Evolutionary conservation across 92 coral and sea anemone genomes (phyloP).

Genomic region (Zoanthus gigantus): DNA sequence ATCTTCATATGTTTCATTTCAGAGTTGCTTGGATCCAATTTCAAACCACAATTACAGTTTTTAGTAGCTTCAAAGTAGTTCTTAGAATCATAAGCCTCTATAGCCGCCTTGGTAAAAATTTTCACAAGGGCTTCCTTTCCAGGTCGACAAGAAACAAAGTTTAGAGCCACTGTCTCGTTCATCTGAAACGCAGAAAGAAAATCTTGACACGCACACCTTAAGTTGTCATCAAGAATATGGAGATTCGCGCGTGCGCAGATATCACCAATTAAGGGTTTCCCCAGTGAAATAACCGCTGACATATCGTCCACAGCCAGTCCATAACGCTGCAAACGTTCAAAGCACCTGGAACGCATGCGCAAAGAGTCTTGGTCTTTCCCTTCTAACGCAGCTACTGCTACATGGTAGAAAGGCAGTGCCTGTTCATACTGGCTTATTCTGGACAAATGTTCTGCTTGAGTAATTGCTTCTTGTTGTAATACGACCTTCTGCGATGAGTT

Average conservation of each 20-base stretch:
- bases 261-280: constrained; percentile 74
- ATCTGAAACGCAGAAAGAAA: constrained; percentile 78
- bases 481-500: constrained; percentile 64
- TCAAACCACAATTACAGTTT: constrained; percentile 76
- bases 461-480: constrained; percentile 66
- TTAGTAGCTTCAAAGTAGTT: constrained; percentile 69
- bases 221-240: constrained; percentile 76
- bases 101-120: constrained; percentile 66
- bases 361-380: constrained; percentile 73
- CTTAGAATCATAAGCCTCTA: constrained; percentile 62
- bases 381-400: constrained; percentile 74
- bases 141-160: constrained; percentile 77
- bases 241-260: constrained; percentile 87
- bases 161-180: constrained; percentile 75
- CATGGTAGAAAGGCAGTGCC: constrained; percentile 71
- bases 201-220: constrained; percentile 78
- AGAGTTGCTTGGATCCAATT: constrained; percentile 71
- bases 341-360: constrained; percentile 95
- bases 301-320: constrained; percentile 84
- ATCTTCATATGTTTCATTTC: constrained; percentile 74
- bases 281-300: constrained; percentile 76
- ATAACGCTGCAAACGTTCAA: constrained; percentile 69
- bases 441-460: constrained; percentile 66
- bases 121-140: constrained; percentile 70
- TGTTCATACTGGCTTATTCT: constrained; percentile 60